Base-by-base conservation (phyloP, 2,113 vertebrate species). In the Diadophis punctatus region DNA sequence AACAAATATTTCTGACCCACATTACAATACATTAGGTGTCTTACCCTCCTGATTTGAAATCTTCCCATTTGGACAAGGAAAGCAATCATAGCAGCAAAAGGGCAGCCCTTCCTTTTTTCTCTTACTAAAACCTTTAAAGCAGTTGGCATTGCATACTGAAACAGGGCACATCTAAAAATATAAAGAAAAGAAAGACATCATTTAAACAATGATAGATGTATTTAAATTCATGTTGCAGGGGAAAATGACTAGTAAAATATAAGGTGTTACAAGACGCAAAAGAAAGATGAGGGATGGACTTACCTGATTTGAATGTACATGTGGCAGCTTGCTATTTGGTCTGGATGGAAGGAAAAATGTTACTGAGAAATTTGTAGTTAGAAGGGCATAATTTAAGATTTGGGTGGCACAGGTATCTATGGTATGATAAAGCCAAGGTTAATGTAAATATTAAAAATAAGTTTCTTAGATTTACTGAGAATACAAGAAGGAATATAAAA, bases 51-150 rank as follows among this genome's bases (percentile, higher is more conserved):
- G 51, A 39, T 39, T 53, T 18, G 68, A 55, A 84, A 90, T 25
- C 89, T 80, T 90, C 60, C 89, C 89, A 80, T 53, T 51, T 39
- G 63, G 63, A 80, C 89, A 90, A 11, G 11, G 34, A 9, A 55
- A 23, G 68, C 90, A 84, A 27, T 90, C 90, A 27, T 84, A 90
- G 49, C 90, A 90, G 7, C 90, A 90, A 90, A 90, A 90, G 20
- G 90, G 68, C 34, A 84, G 9, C 22, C 51, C 90, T 43, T 90
- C 90, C 34, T 55, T 80, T 23, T 39, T 53, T 84, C 18, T 80
- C 51, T 84, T 90, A 5, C 68, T 90, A 7, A 27, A 84, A 27
- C 90, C 90, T 12, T 48, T 34, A 25, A 25, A 34, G n/a, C 68
- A 90, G 3, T 14, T 43, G 2, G 27, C 49, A 34, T 20, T 84